phyloP scores from a whole-genome alignment of 2,888 invertebrate genomes.

The Harpalus rufipes region DNA sequence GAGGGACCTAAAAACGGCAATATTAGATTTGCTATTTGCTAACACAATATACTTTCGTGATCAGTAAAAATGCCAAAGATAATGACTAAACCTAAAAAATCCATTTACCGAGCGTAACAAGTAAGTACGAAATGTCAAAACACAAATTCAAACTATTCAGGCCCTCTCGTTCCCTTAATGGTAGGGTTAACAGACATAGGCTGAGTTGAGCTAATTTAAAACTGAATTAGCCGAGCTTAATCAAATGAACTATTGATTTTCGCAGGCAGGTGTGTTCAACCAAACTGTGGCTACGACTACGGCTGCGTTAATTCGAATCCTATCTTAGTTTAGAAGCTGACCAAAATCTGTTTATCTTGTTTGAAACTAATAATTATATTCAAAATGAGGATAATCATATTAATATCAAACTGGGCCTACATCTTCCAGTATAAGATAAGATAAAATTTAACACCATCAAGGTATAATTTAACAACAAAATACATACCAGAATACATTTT shows the following conservation, averaged over 20 bases:
- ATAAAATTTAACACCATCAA: too few relatives aligned
- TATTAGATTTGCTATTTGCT: too few relatives aligned
- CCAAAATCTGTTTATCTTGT: background rate
- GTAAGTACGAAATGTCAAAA: background rate
- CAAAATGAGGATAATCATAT: slow-evolving; percentile 12
- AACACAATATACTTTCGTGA: too few relatives aligned
- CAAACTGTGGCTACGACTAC: background rate
- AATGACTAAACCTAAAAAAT: too few relatives aligned
- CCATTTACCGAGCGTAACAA: too few relatives aligned
- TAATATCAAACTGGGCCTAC: slow-evolving; percentile 1
- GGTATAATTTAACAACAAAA: too few relatives aligned
- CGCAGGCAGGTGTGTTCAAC: slow-evolving; percentile 23
- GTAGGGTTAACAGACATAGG: slow-evolving; percentile 12
- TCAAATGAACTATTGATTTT: slow-evolving; percentile 49
- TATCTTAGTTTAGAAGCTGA: background rate
- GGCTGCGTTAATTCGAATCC: background rate
- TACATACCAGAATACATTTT: too few relatives aligned
- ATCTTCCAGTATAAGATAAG: slow-evolving; percentile 3
- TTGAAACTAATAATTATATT: slow-evolving; percentile 33
- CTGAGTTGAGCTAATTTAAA: slow-evolving; percentile 41
- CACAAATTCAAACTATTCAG: background rate
- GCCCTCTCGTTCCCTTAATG: background rate
- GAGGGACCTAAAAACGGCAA: too few relatives aligned
- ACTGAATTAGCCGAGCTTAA: slow-evolving; percentile 47
- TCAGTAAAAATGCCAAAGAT: too few relatives aligned